Evolutionary conservation across 2,797 vertebrate species (phyloP), one percentile per base, ranked within the genome.

Genomic region (Yasuhikotakia modesta): DNA sequence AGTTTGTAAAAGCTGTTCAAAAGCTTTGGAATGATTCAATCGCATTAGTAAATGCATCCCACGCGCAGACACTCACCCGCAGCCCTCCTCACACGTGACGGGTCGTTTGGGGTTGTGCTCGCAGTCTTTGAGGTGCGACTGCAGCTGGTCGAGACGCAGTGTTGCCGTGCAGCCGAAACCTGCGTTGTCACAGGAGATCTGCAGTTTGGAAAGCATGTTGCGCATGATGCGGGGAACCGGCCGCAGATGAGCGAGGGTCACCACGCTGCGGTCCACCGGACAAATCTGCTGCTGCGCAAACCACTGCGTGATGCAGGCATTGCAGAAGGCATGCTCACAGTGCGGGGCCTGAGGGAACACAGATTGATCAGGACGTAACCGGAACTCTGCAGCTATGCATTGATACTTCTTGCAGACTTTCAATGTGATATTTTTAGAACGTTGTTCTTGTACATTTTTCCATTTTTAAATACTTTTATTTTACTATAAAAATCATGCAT

Each of bases 261-360:
- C 97, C 24, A 99, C 97, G 2, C 96, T 98, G 85, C 97, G 97
- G 89, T 99, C 97, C 89, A 99, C 97, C 0, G 97, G 97, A 81
- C 97, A 99, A 14, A 97, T 99, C 92, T 99, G 97, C 92, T 99
- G 97, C 93, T 99, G 97, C 27, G 96, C 96, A 81, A 99, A 98
- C 97, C 97, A 99, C 92, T 98, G 96, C 1, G 96, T 98, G 93
- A 99, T 99, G 90, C 97, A 99, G 88, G 97, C 96, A 10, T 99
- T 99, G 93, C 97, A 99, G 92, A 99, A 99, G 80, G 97, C 97
- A 91, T 99, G 97, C 86, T 99, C 97, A 52, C 97, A 99, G 87
- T 99, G 97, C 39, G 97, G 97, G 52, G 97, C 97, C 97, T 99
- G 74, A 76, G 21, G 53, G 71, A 74, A 70, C 11, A 76, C 13